Base-by-base conservation (phyloP, 92 coral and sea anemone genomes). In the Muricea muricata region DNA sequence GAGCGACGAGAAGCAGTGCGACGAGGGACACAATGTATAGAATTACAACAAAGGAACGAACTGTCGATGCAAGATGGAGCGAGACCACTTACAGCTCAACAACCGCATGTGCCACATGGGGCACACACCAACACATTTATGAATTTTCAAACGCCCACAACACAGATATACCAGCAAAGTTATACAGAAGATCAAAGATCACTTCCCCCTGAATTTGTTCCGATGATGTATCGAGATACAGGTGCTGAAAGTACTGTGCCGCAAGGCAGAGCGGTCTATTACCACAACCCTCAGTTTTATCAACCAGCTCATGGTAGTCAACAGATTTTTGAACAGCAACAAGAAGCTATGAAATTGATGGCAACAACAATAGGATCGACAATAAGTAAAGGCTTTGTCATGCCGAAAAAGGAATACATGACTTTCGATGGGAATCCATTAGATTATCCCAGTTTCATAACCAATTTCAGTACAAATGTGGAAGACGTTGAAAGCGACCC, bases 301-400 rank as follows among this genome's bases (percentile, higher is more conserved):
- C 61, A 54, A 54, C 20, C 61, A 5, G 20, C 5, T 17, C 61
- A 21, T 7, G 14, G 25, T 18, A 15, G 61, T 54, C 61, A 54
- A 15, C 17, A 54, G 20, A 65, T 65, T 18, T 65, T 65, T 39
- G 72, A 65, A 39, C 72, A 65, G 29, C 72, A 65, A 65, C 72
- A 65, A 9, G 31, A 63, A 18, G 72, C 35, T 1, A n/a, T 65
- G 32, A 65, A 65, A 65, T 65, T 65, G 1, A 65, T 65, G 72
- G 30, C 72, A 29, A 65, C 37, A 34, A 65, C 72, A n/a, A 65
- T 65, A 1, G 72, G 39, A 65, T 15, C 72, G 3, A 34, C 32
- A 15, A 15, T 65, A 9, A 65, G 42, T n/a, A n/a, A n/a, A 65
- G 72, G 72, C 0, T 65, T 65, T 39, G n/a, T n/a, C n/a, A n/a